Evolutionary conservation across 2,888 invertebrate genomes (phyloP), one percentile per base, ranked within the genome.

Genomic region (Dendrolimus pini): DNA sequence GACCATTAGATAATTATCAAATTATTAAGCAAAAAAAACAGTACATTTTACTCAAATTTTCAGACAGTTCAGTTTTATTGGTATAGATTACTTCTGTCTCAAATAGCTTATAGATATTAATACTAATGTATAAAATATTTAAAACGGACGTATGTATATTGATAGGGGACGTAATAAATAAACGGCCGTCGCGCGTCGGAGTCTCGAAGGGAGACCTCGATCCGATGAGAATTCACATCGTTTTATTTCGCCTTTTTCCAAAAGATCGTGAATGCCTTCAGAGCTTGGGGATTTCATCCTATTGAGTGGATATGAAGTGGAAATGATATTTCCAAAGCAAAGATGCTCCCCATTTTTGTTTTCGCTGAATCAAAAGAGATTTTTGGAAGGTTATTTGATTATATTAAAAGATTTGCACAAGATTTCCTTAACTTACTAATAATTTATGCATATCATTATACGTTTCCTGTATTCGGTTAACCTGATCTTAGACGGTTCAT

Each of bases 141-240:
- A 30, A 30, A 30, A 30, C 3, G 6, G 30, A 6, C 30, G 3
- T 30, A 30, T 30, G 30, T 30, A 30, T 30, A 30, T 30, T 30
- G 6, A 30, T 30, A 18, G 67, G 70, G 67, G 73, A 71, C 72
- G 76, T 78, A 75, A 79, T 78, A 81, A 80, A 76, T 47, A 47
- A 47, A 47, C 47, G 47, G 47, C 12, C 12, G 47, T 47, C 47
- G 55, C 55, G 62, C 61, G 62, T 30, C 30, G 30, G 30, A 30
- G 30, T 73, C 74, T 74, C 75, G 56, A 53, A 65, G 75, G 12
- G 75, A 72, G 63, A 68, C 67, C 70, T 64, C 59, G 66, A 64
- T 73, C 69, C 74, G 69, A 64, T 69, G 64, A 65, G 68, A 68
- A 71, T 77, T 74, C 71, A 70, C 74, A 73, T 75, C 47, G 47